These are phyloP conservation scores for Ranitomeya imitator DNA, from an alignment of 2,113 vertebrate genomes.

Conservation along the genomic window DNA sequence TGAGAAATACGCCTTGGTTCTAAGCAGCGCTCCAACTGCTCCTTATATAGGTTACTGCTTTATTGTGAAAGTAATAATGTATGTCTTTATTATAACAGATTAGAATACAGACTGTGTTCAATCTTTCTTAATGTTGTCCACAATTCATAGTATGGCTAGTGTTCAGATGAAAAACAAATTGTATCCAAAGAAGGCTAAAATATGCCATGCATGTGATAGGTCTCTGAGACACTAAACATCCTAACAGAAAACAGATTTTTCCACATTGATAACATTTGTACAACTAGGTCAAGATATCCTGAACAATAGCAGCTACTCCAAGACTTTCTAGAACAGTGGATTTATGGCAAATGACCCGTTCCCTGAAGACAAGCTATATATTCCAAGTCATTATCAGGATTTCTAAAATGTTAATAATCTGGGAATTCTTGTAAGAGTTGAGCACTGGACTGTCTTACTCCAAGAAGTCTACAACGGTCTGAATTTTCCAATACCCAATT, in stretches of 20 bases:
- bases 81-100: background rate
- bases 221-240: background rate
- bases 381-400: too few relatives aligned
- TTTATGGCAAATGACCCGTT: background rate
- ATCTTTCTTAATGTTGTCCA: background rate
- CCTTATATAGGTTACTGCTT: background rate
- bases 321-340: background rate
- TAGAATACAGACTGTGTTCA: background rate
- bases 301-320: background rate
- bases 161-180: slow-evolving; percentile 9
- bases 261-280: background rate
- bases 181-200: slow-evolving; percentile 36
- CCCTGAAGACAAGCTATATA: too few relatives aligned
- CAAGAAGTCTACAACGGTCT: too few relatives aligned
- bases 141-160: background rate
- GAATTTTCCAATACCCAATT: too few relatives aligned
- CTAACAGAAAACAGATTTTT: background rate
- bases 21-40: background rate
- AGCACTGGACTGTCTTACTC: too few relatives aligned
- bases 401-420: too few relatives aligned
- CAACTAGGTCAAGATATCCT: background rate
- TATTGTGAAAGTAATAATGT: background rate
- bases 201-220: background rate
- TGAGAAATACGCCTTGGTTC: background rate
- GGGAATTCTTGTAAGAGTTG: too few relatives aligned